Conservation (phyloP, 2,797 vertebrate genomes). For the Simalia tracyae region DNA sequence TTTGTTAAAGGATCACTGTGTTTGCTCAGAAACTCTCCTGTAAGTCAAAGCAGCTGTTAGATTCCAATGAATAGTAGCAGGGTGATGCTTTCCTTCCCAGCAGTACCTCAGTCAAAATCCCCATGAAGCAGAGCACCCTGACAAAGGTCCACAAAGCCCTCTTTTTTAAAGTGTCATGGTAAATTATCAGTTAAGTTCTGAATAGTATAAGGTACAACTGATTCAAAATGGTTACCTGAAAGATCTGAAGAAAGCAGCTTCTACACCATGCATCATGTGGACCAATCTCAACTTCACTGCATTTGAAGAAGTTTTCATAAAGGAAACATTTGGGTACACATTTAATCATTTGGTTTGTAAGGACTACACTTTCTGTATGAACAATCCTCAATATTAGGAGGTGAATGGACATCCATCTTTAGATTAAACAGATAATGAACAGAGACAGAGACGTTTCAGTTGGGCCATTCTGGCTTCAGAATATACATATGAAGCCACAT, state of each 20-base stretch:
- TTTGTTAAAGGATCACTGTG: neutral
- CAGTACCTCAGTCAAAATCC: neutral
- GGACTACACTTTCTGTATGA: neutral
- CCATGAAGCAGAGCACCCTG: neutral
- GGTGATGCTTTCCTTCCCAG: neutral
- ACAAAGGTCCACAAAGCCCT: neutral
- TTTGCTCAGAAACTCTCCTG: neutral
- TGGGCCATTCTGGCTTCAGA: neutral
- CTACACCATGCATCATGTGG: neutral
- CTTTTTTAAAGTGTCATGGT: neutral
- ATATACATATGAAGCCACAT: neutral
- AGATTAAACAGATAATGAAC: neutral
- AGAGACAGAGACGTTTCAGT: neutral
- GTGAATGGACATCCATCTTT: no score
- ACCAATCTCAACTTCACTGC: no score
- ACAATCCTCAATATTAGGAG: neutral
- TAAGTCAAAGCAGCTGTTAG: neutral
- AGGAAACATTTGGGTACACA: neutral
- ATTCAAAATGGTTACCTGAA: neutral
- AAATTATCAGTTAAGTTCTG: neutral
- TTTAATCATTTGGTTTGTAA: neutral
- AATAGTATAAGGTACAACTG: neutral
- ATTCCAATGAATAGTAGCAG: neutral
- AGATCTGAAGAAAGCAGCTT: neutral
- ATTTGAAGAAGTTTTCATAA: neutral